Evolutionary conservation across 2,113 vertebrate genomes (phyloP).

Genomic region (Nannobrachium achirus): DNA sequence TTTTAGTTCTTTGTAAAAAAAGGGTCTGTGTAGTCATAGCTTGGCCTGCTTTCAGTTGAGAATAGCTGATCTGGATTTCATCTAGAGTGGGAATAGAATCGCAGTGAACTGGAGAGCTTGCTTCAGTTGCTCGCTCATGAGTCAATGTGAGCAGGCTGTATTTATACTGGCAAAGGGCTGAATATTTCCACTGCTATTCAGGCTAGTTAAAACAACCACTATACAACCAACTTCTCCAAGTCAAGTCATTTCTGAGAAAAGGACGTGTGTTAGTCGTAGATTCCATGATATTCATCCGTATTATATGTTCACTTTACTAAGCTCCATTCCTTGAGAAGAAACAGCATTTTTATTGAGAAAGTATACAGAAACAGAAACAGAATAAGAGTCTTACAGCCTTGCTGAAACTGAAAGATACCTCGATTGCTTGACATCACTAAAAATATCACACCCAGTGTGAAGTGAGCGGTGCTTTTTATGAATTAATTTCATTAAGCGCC

Average conservation of each 20-base stretch:
- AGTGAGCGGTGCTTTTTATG: too few relatives aligned
- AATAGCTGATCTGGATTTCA: constrained; percentile 49
- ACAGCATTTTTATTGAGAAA: background rate
- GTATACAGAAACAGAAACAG: constrained; percentile 18
- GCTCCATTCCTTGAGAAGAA: too few relatives aligned
- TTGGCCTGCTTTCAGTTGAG: constrained; percentile 47
- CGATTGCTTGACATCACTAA: constrained; percentile 12
- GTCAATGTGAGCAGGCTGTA: constrained; percentile 47
- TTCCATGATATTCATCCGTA: constrained; percentile 22
- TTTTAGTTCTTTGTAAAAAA: constrained; percentile 30
- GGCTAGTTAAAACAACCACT: constrained; percentile 52
- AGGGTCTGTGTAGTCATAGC: constrained; percentile 44
- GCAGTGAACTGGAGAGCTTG: constrained; percentile 36
- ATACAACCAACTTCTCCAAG: constrained; percentile 7
- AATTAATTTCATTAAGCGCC: too few relatives aligned
- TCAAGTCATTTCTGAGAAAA: constrained; percentile 39
- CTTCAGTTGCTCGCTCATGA: constrained; percentile 8
- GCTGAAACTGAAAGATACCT: constrained; percentile 8
- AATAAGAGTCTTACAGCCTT: constrained; percentile 4
- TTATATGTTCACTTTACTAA: too few relatives aligned
- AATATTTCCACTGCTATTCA: constrained; percentile 50
- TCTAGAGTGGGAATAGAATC: constrained; percentile 52
- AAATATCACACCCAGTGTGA: too few relatives aligned
- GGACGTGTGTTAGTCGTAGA: constrained; percentile 32
- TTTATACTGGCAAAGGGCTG: constrained; percentile 52